These are phyloP conservation scores for Cryptus armator DNA, from an alignment of 2,888 invertebrate species.

Conservation along the genomic window DNA sequence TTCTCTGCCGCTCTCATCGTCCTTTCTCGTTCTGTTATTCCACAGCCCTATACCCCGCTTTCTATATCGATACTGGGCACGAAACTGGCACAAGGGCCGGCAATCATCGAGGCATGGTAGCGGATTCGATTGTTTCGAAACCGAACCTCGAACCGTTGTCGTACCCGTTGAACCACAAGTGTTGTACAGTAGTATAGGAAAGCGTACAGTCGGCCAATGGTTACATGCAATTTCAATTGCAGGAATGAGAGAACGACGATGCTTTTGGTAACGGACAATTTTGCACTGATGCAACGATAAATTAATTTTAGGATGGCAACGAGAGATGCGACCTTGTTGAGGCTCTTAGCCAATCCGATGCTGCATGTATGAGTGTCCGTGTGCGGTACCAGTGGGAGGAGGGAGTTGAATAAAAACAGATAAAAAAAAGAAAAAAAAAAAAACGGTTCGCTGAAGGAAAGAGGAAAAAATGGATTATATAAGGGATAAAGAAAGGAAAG, in stretches of 20 bases:
- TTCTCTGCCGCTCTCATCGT: not conserved
- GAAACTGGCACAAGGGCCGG: slow-evolving; percentile 11
- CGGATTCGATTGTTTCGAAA: slow-evolving; percentile 27
- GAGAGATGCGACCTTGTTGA: not conserved
- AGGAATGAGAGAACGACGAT: not conserved
- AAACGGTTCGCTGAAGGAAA: not conserved
- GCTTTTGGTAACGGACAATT: not conserved
- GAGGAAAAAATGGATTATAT: slow-evolving; percentile 6
- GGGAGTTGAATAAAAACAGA: not conserved
- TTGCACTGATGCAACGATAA: not conserved
- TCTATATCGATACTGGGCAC: not conserved
- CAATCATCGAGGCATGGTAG: slow-evolving; percentile 23
- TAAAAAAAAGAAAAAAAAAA: not conserved
- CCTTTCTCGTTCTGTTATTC: not conserved
- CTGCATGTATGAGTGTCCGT: not conserved
- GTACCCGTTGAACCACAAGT: not conserved
- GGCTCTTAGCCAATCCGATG: not conserved
- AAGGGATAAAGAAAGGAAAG: slow-evolving; percentile 4
- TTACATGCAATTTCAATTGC: not conserved
- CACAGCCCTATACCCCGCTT: not conserved
- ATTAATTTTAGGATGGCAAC: not conserved
- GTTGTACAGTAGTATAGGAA: not conserved
- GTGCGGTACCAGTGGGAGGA: not conserved
- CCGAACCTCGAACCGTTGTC: not conserved
- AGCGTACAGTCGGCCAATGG: not conserved